Evolutionary conservation across 2,888 invertebrate species (phyloP).

Genomic region (Dione vanillae): DNA sequence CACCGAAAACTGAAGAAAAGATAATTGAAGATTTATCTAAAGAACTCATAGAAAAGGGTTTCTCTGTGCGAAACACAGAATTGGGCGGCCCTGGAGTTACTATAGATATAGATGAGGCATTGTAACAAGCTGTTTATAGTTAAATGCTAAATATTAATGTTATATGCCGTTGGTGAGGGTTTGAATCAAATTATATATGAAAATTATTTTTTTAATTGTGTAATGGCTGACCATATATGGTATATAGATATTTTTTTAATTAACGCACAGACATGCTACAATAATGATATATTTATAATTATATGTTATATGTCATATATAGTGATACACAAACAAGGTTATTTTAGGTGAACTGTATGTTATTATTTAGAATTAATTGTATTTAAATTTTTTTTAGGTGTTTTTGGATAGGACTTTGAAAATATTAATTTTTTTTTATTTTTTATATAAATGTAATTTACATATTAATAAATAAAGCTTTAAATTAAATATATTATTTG

Average conservation of each 20-base stretch:
- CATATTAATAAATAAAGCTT: no score
- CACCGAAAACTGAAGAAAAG: conserved; percentile 66
- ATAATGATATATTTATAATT: no score
- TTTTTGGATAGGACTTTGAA: not conserved
- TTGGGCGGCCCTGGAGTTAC: conserved; percentile 86
- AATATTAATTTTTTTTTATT: no score
- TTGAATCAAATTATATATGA: not conserved
- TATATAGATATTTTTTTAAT: no score
- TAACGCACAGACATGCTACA: no score
- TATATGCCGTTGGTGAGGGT: not conserved
- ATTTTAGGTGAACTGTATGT: no score
- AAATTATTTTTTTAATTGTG: no score
- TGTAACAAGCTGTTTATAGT: not conserved
- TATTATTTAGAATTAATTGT: not conserved
- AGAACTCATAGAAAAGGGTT: conserved; percentile 78
- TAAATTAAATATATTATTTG: no score
- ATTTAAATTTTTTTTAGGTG: not conserved
- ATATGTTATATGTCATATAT: no score
- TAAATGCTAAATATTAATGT: not conserved
- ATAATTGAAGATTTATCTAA: conserved; percentile 69
- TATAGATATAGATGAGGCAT: conserved; percentile 73
- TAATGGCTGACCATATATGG: no score
- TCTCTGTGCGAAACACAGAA: conserved; percentile 81
- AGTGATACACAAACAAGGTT: no score
- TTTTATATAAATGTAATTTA: no score